Percentiles rank a stretch among this genome's conserved stretches.
Evolutionary conservation across 2,113 vertebrate species (phyloP).

Genomic region (Tursiops truncatus): DNA sequence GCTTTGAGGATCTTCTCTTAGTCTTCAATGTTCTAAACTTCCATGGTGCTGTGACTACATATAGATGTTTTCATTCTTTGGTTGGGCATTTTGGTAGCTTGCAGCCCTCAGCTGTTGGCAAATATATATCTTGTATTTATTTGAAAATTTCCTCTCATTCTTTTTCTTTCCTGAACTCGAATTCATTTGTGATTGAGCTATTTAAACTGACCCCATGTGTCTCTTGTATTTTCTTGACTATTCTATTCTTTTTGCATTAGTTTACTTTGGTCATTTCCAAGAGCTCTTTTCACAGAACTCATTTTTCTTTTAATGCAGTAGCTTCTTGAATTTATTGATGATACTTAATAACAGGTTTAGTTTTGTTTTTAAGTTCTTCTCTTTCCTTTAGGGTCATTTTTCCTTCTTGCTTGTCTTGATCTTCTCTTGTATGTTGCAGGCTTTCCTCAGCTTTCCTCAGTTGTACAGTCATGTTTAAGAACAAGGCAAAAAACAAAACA

Average conservation of each 20-base stretch:
- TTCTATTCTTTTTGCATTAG: conserved; percentile 31
- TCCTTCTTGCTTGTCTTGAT: conserved; percentile 42
- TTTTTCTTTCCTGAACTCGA: not conserved
- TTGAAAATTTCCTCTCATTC: conserved; percentile 21
- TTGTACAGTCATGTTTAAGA: conserved; percentile 33
- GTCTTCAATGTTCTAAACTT: not conserved
- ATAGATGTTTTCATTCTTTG: not conserved
- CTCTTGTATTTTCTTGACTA: conserved; percentile 25
- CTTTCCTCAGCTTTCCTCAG: not conserved
- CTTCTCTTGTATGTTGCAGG: conserved; percentile 40
- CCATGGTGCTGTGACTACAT: not conserved
- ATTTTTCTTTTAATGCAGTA: conserved; percentile 33
- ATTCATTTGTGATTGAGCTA: not conserved
- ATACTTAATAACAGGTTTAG: conserved; percentile 37
- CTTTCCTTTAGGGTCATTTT: conserved; percentile 16
- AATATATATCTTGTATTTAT: conserved; percentile 26
- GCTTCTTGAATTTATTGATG: conserved; percentile 29
- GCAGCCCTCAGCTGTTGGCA: not conserved
- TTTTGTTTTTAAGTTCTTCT: conserved; percentile 55
- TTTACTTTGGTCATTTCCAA: conserved; percentile 39
- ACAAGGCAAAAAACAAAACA: not conserved
- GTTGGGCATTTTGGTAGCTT: not conserved
- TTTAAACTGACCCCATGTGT: not conserved
- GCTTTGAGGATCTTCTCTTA: not conserved
- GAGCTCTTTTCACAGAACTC: not conserved